Evolutionary conservation across 2,888 invertebrate genomes (phyloP).

Genomic region (Drosophila aldrichi): DNA sequence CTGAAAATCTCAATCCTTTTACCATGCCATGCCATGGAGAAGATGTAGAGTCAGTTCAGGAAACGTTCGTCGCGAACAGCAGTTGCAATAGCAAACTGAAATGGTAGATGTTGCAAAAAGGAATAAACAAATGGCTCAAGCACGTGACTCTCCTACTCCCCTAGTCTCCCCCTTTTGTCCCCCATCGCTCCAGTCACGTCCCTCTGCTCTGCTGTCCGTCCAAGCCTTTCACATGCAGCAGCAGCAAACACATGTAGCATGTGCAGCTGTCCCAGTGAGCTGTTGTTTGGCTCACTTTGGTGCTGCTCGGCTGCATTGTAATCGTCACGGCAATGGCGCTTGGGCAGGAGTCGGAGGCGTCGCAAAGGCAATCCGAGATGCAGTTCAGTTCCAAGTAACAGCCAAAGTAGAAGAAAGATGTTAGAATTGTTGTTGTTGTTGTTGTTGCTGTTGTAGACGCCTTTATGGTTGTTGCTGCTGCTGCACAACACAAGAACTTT

Average conservation of each 20-base stretch:
- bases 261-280: slow-evolving; percentile 29
- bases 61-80: slow-evolving; percentile 29
- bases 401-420: slow-evolving; percentile 33
- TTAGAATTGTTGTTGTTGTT: slow-evolving; percentile 17
- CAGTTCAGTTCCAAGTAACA: slow-evolving; percentile 31
- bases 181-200: not conserved
- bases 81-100: slow-evolving; percentile 12
- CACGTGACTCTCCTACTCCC: slow-evolving; percentile 47
- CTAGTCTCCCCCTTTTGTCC: not conserved
- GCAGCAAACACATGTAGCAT: not conserved
- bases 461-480: slow-evolving; percentile 21
- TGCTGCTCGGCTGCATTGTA: slow-evolving; percentile 46
- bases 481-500: slow-evolving; percentile 62
- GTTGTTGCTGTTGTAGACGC: slow-evolving; percentile 23
- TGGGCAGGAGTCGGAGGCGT: slow-evolving; percentile 1
- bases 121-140: slow-evolving; percentile 68
- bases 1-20: no score
- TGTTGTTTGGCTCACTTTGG: slow-evolving; percentile 35
- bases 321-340: slow-evolving; percentile 41
- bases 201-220: not conserved
- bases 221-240: not conserved
- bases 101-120: slow-evolving; percentile 53
- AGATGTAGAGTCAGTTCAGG: slow-evolving; percentile 8
- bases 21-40: not conserved
- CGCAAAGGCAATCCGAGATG: slow-evolving; percentile 22